These are phyloP conservation scores for Pelobates cultripes DNA, from an alignment of 2,797 vertebrate species.

Conservation along the genomic window DNA sequence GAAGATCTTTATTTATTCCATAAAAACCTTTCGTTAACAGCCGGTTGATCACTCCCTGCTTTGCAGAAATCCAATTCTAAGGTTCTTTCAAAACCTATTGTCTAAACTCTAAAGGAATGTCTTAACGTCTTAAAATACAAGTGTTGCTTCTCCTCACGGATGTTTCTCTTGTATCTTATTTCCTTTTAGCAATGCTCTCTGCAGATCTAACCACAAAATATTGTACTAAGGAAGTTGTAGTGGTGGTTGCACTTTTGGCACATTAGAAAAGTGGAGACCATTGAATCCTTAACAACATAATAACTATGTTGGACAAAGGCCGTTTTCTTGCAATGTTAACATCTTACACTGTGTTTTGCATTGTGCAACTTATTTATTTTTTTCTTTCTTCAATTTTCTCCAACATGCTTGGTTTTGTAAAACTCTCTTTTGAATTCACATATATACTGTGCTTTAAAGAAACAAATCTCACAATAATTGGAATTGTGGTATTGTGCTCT, in stretches of 20 bases:
- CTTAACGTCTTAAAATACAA: slow-evolving; percentile 40
- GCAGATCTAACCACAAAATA: not conserved
- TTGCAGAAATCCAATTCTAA: no score
- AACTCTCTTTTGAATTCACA: no score
- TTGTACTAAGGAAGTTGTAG: not conserved
- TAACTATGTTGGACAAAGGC: not conserved
- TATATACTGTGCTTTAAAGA: no score
- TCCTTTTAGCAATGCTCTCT: slow-evolving; percentile 9
- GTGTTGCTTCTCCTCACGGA: slow-evolving; percentile 28
- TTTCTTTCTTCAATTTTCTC: no score
- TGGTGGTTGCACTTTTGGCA: not conserved
- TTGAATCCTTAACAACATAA: not conserved
- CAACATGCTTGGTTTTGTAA: no score
- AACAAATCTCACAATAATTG: no score
- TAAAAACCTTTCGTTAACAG: not conserved
- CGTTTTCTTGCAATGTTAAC: not conserved
- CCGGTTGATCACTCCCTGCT: no score
- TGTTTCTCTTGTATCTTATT: slow-evolving; percentile 35
- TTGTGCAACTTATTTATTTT: no score
- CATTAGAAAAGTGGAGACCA: not conserved
- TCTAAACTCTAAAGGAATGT: slow-evolving; percentile 23
- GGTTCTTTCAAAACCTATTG: slow-evolving; percentile 14
- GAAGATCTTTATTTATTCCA: no score
- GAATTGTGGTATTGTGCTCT: no score
- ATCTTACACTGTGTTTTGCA: not conserved